Percentiles rank a stretch among this genome's conserved stretches.
Evolutionary conservation across 2,113 vertebrate genomes (phyloP).

Genomic region (Urocynchramus pylzowi): DNA sequence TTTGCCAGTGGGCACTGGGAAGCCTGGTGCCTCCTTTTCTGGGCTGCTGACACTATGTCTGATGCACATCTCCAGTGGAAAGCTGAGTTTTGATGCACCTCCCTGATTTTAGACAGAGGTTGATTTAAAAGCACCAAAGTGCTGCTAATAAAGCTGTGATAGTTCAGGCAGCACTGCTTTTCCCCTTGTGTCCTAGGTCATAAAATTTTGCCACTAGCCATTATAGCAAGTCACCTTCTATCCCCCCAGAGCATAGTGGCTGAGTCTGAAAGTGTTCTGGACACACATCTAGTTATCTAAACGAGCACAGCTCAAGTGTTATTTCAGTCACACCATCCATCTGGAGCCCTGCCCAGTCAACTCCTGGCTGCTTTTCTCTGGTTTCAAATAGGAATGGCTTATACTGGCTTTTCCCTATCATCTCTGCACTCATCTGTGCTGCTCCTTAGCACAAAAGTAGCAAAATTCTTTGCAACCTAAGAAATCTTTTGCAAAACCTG

Average conservation of each 20-base stretch:
- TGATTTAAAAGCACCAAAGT: background rate
- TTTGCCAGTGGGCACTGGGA: background rate
- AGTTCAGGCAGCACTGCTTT: background rate
- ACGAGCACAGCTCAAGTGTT: background rate
- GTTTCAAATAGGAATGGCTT: background rate
- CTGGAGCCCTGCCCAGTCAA: background rate
- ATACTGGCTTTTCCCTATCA: background rate
- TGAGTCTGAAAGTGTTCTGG: background rate
- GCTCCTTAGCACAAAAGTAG: background rate
- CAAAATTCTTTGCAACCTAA: background rate
- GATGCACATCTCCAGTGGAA: background rate
- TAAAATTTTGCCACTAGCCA: background rate
- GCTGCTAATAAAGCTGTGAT: background rate
- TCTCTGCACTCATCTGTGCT: background rate
- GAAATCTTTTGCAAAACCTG: background rate
- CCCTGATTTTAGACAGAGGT: background rate
- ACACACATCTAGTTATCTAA: background rate
- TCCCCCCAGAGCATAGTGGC: background rate
- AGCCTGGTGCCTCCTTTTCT: fast-evolving
- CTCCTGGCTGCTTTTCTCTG: background rate
- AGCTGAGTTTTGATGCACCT: background rate
- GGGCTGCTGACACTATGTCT: background rate
- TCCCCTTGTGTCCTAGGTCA: background rate
- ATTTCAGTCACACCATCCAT: background rate
- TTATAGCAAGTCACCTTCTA: background rate